phyloP scores from a whole-genome alignment of 2,113 vertebrate genomes.

The Erythrocebus patas region DNA sequence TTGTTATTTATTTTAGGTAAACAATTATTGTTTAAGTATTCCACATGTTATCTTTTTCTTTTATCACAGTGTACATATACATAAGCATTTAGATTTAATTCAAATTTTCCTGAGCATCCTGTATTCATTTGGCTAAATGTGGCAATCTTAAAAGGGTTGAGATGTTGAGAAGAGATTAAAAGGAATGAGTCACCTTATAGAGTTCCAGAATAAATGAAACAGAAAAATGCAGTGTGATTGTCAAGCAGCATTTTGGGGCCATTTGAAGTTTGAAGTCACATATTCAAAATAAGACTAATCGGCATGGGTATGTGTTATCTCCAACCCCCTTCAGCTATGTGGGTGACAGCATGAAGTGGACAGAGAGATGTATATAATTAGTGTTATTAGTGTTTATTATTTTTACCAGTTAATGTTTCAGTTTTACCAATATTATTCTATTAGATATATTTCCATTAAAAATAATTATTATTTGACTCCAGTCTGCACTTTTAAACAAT shows the following conservation, averaged over 20 bases:
- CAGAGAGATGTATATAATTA: neutral
- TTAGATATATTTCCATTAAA: neutral
- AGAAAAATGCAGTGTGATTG: neutral
- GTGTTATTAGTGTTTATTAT: neutral
- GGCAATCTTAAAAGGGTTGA: neutral
- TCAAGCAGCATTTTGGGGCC: neutral
- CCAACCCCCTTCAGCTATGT: neutral
- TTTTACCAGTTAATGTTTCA: neutral
- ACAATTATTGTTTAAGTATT: neutral
- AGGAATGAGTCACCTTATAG: neutral
- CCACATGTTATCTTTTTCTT: neutral
- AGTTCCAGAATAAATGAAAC: neutral
- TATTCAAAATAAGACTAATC: neutral
- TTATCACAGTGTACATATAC: neutral
- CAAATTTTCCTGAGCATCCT: neutral
- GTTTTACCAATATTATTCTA: neutral
- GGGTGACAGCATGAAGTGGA: neutral
- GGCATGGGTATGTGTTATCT: neutral
- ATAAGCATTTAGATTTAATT: neutral
- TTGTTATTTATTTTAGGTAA: neutral
- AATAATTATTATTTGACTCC: neutral
- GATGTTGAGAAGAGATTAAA: neutral
- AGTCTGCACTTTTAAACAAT: neutral
- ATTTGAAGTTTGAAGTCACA: neutral
- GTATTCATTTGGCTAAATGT: neutral